Evolutionary conservation across 2,888 invertebrate species (phyloP), one percentile per base, ranked within the genome.

Genomic region (Rosalia funebris): DNA sequence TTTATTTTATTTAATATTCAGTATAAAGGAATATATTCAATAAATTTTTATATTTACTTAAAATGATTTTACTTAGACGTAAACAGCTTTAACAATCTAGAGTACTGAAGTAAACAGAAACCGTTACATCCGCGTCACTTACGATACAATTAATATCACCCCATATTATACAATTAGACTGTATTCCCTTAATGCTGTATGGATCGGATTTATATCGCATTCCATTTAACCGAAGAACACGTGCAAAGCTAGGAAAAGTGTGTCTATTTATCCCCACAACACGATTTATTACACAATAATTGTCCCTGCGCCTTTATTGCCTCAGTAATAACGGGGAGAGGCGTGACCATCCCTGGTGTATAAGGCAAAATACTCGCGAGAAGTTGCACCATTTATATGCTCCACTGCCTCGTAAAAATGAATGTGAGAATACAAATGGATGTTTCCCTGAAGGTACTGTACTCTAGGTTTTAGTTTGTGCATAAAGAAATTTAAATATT

Each of bases 241-340:
- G 58, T 58, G 52, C 41, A 42, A 42, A 17, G 31, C 42, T 42
- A 42, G 50, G 15, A 25, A 50, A 67, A 63, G 60, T 66, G 58
- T 48, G 55, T 60, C 59, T 62, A 56, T 63, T 66, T 61, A 63
- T 62, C 32, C 62, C 48, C 45, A 46, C 39, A 62, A 60, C 57
- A 57, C 50, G 66, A 68, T 68, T 66, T 64, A 66, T 66, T 63
- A 42, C 52, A 36, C 56, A 32, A 62, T 66, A 64, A 68, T 68
- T 64, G 57, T 64, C 55, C 59, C 52, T 17, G 25, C 17, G 50
- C 41, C 46, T 60, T 60, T 60, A 60, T 63, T 57, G 48, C 59
- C 16, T 12, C 41, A 15, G 50, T 55, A 59, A 58, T 62, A 62
- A 62, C 19, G 39, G 20, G 19, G 48, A 17, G 53, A 54, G 63